Base-by-base conservation (phyloP, 1,140 invertebrate genomes). In the Musca domestica region DNA sequence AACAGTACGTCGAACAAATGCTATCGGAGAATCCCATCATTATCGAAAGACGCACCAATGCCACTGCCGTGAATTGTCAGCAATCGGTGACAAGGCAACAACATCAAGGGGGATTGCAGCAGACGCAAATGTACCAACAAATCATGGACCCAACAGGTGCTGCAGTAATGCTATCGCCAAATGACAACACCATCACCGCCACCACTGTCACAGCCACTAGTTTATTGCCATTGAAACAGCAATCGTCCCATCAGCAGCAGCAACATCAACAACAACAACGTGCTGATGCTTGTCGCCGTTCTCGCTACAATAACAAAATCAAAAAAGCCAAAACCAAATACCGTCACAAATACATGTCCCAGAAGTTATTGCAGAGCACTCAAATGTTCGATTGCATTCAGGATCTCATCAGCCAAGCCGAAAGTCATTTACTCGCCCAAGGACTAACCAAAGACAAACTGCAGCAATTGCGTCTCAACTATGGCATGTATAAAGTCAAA, bases 261-360 rank as follows among this genome's bases (percentile, higher is more conserved):
- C 5, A 58, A 3, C 14, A 76, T 76, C 19, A 22, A 22, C 65
- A 61, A 27, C 75, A 73, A 0, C 77, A 79, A 61, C 69, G 77
- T 19, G 75, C 77, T 20, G 77, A 79, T 66, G 78, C 77, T 3
- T 79, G 77, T 41, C 77, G 77, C 68, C 77, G 77, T 56, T 79
- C 77, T 5, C 75, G 77, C 63, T 74, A 77, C 71, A 79, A 78
- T 67, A 77, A 78, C 71, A 79, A 79, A 61, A 78, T 79, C 67
- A 79, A 79, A 70, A 79, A 79, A 67, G 75, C 77, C 61, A 76
- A 76, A 19, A 67, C 74, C 48, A 74, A 74, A 17, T 79, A 77
- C 65, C 77, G 77, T 34, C 77, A 79, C 69, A 74, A 79, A 52
- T 79, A 74, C 61, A 73, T 77, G 48, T 71, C 71, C 67, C 74